These are phyloP conservation scores for Macrotus californicus DNA, from an alignment of 2,113 vertebrate species.

Conservation along the genomic window DNA sequence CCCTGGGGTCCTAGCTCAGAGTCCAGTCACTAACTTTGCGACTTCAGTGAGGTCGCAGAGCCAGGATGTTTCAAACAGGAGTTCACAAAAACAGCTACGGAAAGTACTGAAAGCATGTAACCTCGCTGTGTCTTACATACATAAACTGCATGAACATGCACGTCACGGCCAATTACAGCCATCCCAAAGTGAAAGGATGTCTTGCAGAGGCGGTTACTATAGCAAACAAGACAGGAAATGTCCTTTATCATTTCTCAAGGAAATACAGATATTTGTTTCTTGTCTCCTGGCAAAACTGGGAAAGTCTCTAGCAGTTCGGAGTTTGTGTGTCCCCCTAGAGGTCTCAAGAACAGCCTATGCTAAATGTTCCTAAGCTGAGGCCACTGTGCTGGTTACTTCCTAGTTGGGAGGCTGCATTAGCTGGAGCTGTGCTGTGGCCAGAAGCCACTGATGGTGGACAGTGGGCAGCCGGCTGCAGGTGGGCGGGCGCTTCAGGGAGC, in stretches of 20 bases:
- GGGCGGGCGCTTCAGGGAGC: neutral
- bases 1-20: neutral
- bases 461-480: neutral
- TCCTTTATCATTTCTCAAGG: constrained; percentile 29
- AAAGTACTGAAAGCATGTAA: neutral
- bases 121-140: neutral
- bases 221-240: constrained; percentile 33
- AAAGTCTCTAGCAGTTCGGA: constrained; percentile 36
- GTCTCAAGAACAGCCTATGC: neutral
- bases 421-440: neutral
- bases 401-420: constrained; percentile 12
- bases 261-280: constrained; percentile 53
- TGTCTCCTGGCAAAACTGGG: neutral
- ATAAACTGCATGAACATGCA: neutral
- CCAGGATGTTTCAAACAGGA: neutral
- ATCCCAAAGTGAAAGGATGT: neutral
- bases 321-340: neutral
- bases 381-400: neutral
- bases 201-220: neutral
- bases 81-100: neutral
- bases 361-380: constrained; percentile 36
- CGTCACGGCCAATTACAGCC: neutral
- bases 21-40: neutral
- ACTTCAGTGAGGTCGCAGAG: neutral
- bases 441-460: constrained; percentile 32